phyloP scores from a whole-genome alignment of 2,888 invertebrate species.

The Kuschelorhynchus macadamiae region DNA sequence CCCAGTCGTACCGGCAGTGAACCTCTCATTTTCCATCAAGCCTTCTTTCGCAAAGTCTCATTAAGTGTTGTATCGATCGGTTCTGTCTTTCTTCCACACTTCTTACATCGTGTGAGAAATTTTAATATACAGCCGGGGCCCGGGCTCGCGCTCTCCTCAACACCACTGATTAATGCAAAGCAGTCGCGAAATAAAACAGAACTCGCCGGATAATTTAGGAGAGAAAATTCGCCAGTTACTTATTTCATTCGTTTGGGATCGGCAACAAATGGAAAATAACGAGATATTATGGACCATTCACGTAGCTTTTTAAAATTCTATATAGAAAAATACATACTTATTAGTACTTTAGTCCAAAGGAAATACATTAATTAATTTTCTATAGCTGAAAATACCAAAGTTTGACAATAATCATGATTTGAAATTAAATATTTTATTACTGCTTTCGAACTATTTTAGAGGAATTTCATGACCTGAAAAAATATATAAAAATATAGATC shows the following conservation, averaged over 20 bases:
- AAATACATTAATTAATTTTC: too few relatives aligned
- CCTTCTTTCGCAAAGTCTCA: conserved; percentile 67
- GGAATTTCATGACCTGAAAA: too few relatives aligned
- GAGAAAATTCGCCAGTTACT: conserved; percentile 47
- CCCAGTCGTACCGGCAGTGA: conserved; percentile 48
- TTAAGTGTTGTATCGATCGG: conserved; percentile 66
- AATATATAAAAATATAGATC: too few relatives aligned
- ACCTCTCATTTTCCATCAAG: conserved; percentile 64
- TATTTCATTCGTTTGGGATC: conserved; percentile 21
- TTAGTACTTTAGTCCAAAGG: too few relatives aligned
- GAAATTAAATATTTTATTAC: too few relatives aligned
- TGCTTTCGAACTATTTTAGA: too few relatives aligned
- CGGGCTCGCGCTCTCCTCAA: conserved; percentile 52
- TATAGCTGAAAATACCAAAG: too few relatives aligned
- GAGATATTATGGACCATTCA: neutral
- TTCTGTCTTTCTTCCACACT: conserved; percentile 65
- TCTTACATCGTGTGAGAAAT: conserved; percentile 67
- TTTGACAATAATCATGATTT: too few relatives aligned
- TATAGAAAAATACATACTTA: too few relatives aligned
- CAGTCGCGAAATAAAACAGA: conserved; percentile 54
- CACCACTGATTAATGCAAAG: conserved; percentile 67
- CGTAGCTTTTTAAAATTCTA: too few relatives aligned
- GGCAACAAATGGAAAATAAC: neutral
- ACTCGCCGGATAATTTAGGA: conserved; percentile 50
- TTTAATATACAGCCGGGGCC: conserved; percentile 67